A percentile compares a stretch with the other conserved stretches of the same genome.
These are phyloP conservation scores for Oryzias woworae DNA, from an alignment of 2,113 vertebrate genomes.

Conservation along the genomic window DNA sequence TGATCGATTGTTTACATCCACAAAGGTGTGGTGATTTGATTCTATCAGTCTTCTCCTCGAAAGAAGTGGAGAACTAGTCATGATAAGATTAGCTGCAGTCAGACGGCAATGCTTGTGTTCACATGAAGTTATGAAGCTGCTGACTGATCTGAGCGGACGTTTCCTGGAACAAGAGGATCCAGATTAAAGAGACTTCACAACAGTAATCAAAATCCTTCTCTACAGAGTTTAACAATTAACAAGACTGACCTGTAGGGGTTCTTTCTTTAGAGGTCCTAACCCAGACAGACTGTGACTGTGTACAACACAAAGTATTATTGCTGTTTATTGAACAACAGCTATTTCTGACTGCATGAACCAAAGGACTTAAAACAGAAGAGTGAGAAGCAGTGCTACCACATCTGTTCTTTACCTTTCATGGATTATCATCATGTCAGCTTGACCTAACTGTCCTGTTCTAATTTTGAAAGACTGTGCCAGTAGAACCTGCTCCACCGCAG, in stretches of 20 bases:
- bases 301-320: too few relatives aligned
- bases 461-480: slow-evolving; percentile 50
- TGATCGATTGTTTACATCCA: slow-evolving; percentile 23
- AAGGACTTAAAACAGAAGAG: slow-evolving; percentile 4
- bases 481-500: slow-evolving; percentile 45
- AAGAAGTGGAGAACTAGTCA: slow-evolving; percentile 25
- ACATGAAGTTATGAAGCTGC: slow-evolving; percentile 48
- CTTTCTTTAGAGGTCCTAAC: slow-evolving; percentile 49
- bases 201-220: slow-evolving; percentile 49
- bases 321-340: too few relatives aligned
- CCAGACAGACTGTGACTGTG: slow-evolving; percentile 21
- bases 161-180: slow-evolving; percentile 25
- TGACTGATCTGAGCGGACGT: slow-evolving; percentile 26
- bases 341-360: background rate
- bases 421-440: slow-evolving; percentile 34
- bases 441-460: slow-evolving; percentile 39
- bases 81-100: slow-evolving; percentile 61
- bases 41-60: slow-evolving; percentile 29
- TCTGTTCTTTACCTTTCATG: slow-evolving; percentile 34
- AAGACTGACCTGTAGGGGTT: slow-evolving; percentile 3
- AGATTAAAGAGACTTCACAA: slow-evolving; percentile 39
- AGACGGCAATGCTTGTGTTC: slow-evolving; percentile 46
- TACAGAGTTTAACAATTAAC: slow-evolving; percentile 37
- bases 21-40: slow-evolving; percentile 5
- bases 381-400: slow-evolving; percentile 10